Percentiles rank a stretch among this genome's conserved stretches.
These are phyloP conservation scores for Sisor rabdophorus DNA, from an alignment of 2,113 vertebrate genomes.

Conservation along the genomic window DNA sequence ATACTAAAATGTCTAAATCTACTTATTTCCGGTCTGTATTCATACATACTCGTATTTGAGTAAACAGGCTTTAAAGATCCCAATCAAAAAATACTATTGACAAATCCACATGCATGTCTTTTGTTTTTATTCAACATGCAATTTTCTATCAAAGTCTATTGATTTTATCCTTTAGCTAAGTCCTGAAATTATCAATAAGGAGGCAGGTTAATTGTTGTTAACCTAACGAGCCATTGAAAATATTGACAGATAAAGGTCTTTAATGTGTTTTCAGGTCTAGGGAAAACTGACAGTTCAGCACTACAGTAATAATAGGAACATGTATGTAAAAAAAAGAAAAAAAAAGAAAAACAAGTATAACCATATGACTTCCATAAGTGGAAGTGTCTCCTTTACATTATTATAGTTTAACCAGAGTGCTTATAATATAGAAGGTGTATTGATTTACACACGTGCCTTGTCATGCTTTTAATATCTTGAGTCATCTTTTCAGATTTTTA, in stretches of 20 bases:
- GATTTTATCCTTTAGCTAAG: constrained; percentile 15
- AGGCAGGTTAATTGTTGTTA: constrained; percentile 29
- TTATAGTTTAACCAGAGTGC: constrained; percentile 15
- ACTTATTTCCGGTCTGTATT: background rate
- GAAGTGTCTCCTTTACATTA: background rate
- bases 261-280: constrained; percentile 16
- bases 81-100: background rate
- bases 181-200: constrained; percentile 11
- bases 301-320: background rate
- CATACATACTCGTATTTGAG: background rate
- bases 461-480: constrained; percentile 36
- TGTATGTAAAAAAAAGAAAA: background rate
- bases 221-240: constrained; percentile 42
- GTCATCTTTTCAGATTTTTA: constrained; percentile 32
- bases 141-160: background rate
- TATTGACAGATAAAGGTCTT: constrained; percentile 35
- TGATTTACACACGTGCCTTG: constrained; percentile 41
- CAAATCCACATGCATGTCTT: background rate
- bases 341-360: constrained; percentile 6
- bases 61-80: constrained; percentile 11
- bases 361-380: background rate
- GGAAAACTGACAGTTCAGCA: constrained; percentile 16
- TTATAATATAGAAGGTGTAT: constrained; percentile 36
- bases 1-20: background rate
- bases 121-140: constrained; percentile 1